phyloP scores from a whole-genome alignment of 2,888 invertebrate species.

The Leucozona laternaria region DNA sequence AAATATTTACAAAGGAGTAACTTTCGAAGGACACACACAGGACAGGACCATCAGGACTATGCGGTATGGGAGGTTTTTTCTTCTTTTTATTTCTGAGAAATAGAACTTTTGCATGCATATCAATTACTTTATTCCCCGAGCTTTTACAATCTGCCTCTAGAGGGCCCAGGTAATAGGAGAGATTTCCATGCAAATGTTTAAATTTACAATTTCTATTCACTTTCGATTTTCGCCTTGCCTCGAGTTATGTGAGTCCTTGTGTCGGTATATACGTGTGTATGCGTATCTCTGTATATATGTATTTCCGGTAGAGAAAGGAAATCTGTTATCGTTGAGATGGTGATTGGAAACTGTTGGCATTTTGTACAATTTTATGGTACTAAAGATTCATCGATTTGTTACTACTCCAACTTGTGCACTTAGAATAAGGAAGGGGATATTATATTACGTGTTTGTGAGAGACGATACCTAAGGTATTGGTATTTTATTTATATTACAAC shows the following conservation, averaged over 20 bases:
- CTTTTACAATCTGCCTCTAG: constrained; percentile 38
- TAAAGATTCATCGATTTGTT: constrained; percentile 66
- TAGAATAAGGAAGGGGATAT: constrained; percentile 33
- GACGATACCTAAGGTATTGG: constrained; percentile 15
- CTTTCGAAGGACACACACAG: constrained; percentile 30
- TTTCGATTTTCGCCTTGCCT: constrained; percentile 70
- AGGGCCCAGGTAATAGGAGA: constrained; percentile 53
- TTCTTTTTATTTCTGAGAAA: constrained; percentile 3
- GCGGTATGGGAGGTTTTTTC: neutral
- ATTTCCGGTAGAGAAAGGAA: constrained; percentile 45
- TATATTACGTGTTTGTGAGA: constrained; percentile 67
- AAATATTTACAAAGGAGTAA: constrained; percentile 55
- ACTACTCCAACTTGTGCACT: neutral
- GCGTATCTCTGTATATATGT: constrained; percentile 37
- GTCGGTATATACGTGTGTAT: constrained; percentile 22
- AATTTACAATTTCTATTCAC: constrained; percentile 75
- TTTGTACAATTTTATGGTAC: constrained; percentile 77
- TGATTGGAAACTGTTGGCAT: constrained; percentile 79
- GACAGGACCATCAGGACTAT: constrained; percentile 20
- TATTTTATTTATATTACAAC: constrained; percentile 2
- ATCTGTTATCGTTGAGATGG: constrained; percentile 76
- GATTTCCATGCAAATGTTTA: constrained; percentile 71
- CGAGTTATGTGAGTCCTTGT: constrained; percentile 22
- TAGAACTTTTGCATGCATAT: constrained; percentile 69
- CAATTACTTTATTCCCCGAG: constrained; percentile 65